Evolutionary conservation across 2,113 vertebrate genomes (phyloP).

Genomic region (Spermophilus dauricus): DNA sequence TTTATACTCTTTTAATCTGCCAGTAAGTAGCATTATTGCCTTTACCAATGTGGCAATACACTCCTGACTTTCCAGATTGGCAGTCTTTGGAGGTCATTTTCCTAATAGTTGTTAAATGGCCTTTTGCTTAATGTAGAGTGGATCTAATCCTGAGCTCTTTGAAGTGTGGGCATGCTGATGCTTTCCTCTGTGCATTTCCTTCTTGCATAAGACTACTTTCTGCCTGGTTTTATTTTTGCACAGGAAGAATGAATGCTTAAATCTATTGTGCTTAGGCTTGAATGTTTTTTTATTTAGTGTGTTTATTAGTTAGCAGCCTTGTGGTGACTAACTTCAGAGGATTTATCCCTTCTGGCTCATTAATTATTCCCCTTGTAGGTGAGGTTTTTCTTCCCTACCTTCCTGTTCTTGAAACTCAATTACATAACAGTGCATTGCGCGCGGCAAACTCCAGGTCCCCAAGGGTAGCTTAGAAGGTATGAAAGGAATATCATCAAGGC

Average conservation of each 20-base stretch:
- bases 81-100: not conserved
- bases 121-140: not conserved
- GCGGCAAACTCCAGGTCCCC: constrained; percentile 82
- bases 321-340: constrained; percentile 76
- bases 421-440: constrained; percentile 65
- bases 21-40: not conserved
- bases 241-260: constrained; percentile 60
- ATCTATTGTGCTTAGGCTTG: constrained; percentile 68
- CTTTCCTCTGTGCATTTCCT: constrained; percentile 38
- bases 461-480: constrained; percentile 59
- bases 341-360: constrained; percentile 76
- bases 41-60: not conserved
- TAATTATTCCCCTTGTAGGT: constrained; percentile 81
- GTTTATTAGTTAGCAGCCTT: constrained; percentile 76
- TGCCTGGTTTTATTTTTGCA: constrained; percentile 73
- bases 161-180: not conserved
- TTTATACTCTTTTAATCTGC: constrained; percentile 25
- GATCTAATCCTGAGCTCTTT: not conserved
- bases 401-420: constrained; percentile 76
- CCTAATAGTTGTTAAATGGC: not conserved
- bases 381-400: constrained; percentile 60
- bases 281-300: constrained; percentile 64
- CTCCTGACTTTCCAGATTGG: not conserved
- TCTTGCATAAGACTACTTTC: constrained; percentile 70
- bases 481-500: constrained; percentile 77